Evolutionary conservation across 2,113 vertebrate genomes (phyloP).

Genomic region (Osmerus mordax): DNA sequence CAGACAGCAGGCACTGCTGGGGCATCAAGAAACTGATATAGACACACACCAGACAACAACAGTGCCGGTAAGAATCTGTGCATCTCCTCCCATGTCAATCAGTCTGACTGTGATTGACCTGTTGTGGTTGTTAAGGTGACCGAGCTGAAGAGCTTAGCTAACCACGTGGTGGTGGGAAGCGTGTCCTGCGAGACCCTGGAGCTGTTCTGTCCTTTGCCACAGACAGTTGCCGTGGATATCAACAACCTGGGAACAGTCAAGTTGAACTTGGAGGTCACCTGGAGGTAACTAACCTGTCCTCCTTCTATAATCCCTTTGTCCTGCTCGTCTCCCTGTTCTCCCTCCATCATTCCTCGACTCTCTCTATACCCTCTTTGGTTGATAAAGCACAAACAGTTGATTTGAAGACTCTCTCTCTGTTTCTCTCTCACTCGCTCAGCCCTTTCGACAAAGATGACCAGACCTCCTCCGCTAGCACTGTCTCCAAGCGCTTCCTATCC

Average conservation of each 20-base stretch:
- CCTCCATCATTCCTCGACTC: too few relatives aligned
- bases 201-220: constrained; percentile 90
- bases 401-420: background rate
- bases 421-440: constrained; percentile 58
- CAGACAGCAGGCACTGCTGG: background rate
- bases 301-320: background rate
- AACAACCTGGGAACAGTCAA: constrained; percentile 97
- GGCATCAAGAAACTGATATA: background rate
- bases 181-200: constrained; percentile 98
- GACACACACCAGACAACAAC: background rate
- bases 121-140: constrained; percentile 80
- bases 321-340: background rate
- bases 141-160: constrained; percentile 94
- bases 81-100: background rate
- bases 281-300: constrained; percentile 80
- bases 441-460: constrained; percentile 98
- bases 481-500: constrained; percentile 92
- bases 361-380: background rate
- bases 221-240: constrained; percentile 96
- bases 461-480: constrained; percentile 81
- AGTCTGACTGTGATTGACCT: constrained; percentile 1
- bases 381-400: background rate
- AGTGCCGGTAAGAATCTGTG: background rate
- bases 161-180: constrained; percentile 94
- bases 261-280: constrained; percentile 94